Percentiles rank a stretch among this genome's conserved stretches.
These are phyloP conservation scores for Pseudomyrmex pallidus DNA, from an alignment of 1,140 invertebrate genomes.

Conservation along the genomic window DNA sequence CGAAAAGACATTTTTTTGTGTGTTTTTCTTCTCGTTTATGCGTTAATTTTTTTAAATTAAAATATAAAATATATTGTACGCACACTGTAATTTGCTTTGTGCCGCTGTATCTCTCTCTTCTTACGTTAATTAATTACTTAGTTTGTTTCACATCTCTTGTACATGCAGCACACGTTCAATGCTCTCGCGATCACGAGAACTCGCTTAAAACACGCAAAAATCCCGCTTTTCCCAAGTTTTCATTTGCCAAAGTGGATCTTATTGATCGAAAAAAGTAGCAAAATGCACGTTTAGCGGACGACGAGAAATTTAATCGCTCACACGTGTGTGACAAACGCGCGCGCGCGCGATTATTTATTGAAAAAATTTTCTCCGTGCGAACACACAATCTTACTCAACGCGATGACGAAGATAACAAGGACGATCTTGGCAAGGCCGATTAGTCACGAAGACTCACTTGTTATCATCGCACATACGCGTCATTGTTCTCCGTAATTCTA, in stretches of 20 bases:
- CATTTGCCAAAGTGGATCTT: background rate
- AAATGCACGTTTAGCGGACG: too few species aligned
- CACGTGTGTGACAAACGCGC: background rate
- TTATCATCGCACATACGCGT: slow-evolving; percentile 69
- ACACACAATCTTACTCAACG: slow-evolving; percentile 17
- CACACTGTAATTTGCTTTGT: too few species aligned
- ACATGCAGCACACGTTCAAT: background rate
- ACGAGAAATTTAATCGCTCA: background rate
- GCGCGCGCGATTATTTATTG: background rate
- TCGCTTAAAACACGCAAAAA: too few species aligned
- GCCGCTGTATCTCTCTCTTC: background rate
- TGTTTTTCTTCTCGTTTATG: background rate
- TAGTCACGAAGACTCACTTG: slow-evolving; percentile 63
- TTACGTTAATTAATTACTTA: background rate
- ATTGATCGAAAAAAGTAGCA: background rate
- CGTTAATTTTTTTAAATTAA: background rate
- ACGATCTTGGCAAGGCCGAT: slow-evolving; percentile 69
- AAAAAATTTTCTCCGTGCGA: background rate
- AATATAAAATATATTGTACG: background rate
- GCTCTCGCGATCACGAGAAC: background rate
- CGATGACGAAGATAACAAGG: slow-evolving; percentile 70
- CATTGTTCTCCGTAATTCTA: slow-evolving; percentile 69
- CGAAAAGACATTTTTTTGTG: too few species aligned
- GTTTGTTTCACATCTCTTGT: background rate
- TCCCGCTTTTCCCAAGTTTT: background rate